These are phyloP conservation scores for Apodemia hepburni DNA, from an alignment of 2,888 invertebrate genomes.

Conservation along the genomic window DNA sequence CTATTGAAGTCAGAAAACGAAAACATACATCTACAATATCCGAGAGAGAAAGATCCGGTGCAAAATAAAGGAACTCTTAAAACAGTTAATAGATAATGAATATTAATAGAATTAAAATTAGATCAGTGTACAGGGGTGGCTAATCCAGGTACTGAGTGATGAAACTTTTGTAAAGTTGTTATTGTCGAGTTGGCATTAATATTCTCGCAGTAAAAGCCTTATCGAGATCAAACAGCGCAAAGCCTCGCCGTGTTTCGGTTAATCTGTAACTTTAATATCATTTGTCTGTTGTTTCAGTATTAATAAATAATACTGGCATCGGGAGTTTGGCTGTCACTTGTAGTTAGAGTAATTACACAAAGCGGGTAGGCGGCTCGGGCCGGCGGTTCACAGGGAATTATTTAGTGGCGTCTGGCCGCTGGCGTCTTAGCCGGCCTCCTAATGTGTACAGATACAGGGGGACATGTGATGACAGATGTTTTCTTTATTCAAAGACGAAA, in stretches of 20 bases:
- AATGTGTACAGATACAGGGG: neutral
- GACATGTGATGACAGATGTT: neutral
- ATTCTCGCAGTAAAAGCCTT: neutral
- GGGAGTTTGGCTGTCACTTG: constrained; percentile 1
- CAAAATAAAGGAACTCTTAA: neutral
- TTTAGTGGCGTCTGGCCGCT: neutral
- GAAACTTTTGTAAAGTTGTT: neutral
- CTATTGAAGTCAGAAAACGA: too few relatives aligned
- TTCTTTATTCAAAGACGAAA: neutral
- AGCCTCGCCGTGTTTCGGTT: neutral
- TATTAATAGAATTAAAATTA: neutral
- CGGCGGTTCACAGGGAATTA: constrained; percentile 3
- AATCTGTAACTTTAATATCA: neutral
- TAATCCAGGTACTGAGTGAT: neutral
- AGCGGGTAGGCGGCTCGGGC: neutral
- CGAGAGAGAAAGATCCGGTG: too few relatives aligned
- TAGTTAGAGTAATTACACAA: constrained; percentile 2
- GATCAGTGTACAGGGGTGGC: neutral
- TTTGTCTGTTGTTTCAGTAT: neutral
- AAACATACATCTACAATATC: too few relatives aligned
- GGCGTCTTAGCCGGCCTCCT: neutral
- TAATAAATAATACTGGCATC: neutral
- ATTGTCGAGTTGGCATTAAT: neutral
- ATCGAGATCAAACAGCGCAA: neutral
- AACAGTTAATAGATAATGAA: neutral